Base-by-base conservation (phyloP, 30 jellyfish, hydroid and myxozoan species). In the Aurelia sp. region DNA sequence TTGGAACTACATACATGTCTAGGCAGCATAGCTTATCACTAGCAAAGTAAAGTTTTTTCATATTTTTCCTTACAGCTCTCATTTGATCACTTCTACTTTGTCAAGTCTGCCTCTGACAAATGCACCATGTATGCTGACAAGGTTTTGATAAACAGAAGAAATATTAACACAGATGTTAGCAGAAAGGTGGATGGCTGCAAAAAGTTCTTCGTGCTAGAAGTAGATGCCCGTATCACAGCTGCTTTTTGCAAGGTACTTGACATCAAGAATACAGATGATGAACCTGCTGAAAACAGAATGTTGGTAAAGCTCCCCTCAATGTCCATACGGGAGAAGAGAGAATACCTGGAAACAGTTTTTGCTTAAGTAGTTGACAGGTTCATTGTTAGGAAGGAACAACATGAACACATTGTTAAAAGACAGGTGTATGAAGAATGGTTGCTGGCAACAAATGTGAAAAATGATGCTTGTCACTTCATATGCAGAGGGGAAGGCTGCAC, bases 181-280 rank as follows among this genome's bases (percentile, higher is more conserved):
- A 41, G 86, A 31, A 16, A 57, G 16, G 58, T 20, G 10, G 75
- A 57, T 21, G 72, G 53, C 60, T 48, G 86, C 35, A 75, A 75
- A 9, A 27, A 75, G 73, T 60, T 75, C 40, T 60, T 75, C 58
- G 6, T 58, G 23, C 75, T 75, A 18, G 72, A 48, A 57, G 73
- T 75, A 13, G 23, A 78, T 20, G 76, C 76, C 12, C 18, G 88
- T 7, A 23, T 78, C 22, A 64, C 37, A 13, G 51, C 11, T 40
- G 88, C 88, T 17, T 78, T n/a, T 35, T 78, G 88, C 60, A 41
- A 78, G 60, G 47, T 78, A 40, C 79, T 78, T 17, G 88, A 53
- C 17, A 78, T 78, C 69, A 62, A 40, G 62, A 30, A 35, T 62
- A 35, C 66, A 13, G 88, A 60, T 78, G 79, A 62, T 59, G 88